Conservation (phyloP, 2,797 vertebrate species). For the Eleutherodactylus coqui region DNA sequence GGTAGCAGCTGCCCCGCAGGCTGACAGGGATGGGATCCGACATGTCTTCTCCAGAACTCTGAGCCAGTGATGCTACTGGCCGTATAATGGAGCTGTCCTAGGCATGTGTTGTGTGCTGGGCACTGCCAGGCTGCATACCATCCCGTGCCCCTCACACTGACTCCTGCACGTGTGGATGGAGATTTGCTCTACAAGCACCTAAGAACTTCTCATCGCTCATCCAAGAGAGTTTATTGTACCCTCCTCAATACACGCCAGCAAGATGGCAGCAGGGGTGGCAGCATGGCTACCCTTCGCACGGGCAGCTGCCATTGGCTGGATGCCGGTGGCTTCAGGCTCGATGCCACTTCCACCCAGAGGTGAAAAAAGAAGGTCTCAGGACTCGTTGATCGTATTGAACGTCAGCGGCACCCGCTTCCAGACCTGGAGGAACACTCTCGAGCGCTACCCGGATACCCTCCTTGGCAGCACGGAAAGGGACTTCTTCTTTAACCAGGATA, state of each 20-base stretch:
- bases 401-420: conserved; percentile 94
- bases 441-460: conserved; percentile 93
- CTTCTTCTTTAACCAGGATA: conserved; percentile 94
- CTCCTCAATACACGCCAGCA: conserved; percentile 25
- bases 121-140: conserved; percentile 35
- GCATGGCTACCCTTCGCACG: conserved; percentile 95
- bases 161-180: conserved; percentile 25
- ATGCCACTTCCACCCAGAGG: conserved; percentile 87
- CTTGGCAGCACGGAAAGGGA: conserved; percentile 93
- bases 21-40: conserved; percentile 4
- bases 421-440: conserved; percentile 93
- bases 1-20: neutral
- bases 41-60: neutral
- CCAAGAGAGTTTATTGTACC: neutral
- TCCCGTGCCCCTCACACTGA: conserved; percentile 15
- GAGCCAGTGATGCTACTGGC: neutral
- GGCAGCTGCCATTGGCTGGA: conserved; percentile 95
- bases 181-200: conserved; percentile 4
- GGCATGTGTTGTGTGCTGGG: conserved; percentile 45
- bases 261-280: conserved; percentile 93
- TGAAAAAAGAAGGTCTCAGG: conserved; percentile 79
- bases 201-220: neutral
- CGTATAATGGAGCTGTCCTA: conserved; percentile 17
- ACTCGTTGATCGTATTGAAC: conserved; percentile 88
- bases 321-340: conserved; percentile 90